A percentile compares a stretch with the other conserved stretches of the same genome.
Evolutionary conservation across 2,113 vertebrate genomes (phyloP).

Genomic region (Pholis gunnellus): DNA sequence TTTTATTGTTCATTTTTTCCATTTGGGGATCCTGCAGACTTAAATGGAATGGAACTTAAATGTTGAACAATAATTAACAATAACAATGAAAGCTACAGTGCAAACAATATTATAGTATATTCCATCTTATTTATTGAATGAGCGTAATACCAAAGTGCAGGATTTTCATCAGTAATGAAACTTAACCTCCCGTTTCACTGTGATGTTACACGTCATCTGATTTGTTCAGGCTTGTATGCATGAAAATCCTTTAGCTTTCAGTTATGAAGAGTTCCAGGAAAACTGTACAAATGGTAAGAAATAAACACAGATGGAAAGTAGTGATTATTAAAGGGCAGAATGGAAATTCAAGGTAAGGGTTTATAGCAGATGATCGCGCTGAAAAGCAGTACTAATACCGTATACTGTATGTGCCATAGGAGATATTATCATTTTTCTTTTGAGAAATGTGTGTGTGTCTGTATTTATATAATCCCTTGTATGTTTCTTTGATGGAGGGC

Average conservation of each 20-base stretch:
- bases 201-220: slow-evolving; percentile 8
- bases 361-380: not conserved
- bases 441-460: slow-evolving; percentile 14
- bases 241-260: slow-evolving; percentile 43
- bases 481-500: slow-evolving; percentile 29
- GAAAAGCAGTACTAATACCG: not conserved
- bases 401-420: not conserved
- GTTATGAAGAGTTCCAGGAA: slow-evolving; percentile 17
- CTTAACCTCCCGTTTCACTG: not conserved
- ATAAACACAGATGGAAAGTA: not conserved
- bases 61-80: not conserved
- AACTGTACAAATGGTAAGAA: slow-evolving; percentile 1
- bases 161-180: slow-evolving; percentile 14
- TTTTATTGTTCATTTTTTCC: not conserved
- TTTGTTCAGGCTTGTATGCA: slow-evolving; percentile 26
- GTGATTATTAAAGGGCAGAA: slow-evolving; percentile 1
- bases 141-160: not conserved
- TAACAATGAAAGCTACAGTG: not conserved
- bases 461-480: not conserved
- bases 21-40: not conserved
- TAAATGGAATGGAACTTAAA: not conserved
- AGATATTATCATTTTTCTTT: not conserved
- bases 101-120: not conserved
- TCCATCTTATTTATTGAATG: not conserved
- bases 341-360: not conserved